Evolutionary conservation across 2,888 invertebrate species (phyloP).

Genomic region (Lydus trimaculatus): DNA sequence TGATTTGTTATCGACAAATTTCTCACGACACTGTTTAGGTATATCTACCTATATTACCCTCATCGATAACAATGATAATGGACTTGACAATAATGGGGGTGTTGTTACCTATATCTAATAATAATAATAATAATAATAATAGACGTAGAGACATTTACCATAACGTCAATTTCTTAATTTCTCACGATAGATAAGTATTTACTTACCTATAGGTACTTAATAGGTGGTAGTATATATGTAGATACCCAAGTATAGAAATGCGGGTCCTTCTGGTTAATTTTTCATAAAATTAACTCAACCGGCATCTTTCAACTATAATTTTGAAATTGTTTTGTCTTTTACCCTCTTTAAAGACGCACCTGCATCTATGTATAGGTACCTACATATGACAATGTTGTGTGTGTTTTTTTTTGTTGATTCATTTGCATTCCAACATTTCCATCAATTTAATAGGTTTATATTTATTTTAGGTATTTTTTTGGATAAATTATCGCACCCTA

Average conservation of each 20-base stretch:
- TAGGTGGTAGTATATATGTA: no score
- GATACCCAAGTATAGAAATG: background rate
- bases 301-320: background rate
- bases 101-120: background rate
- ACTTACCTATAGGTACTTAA: no score
- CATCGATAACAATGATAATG: background rate
- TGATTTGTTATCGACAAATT: slow-evolving; percentile 6
- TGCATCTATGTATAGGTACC: no score
- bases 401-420: background rate
- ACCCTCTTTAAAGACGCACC: background rate
- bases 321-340: no score
- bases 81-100: background rate
- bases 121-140: background rate
- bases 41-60: no score
- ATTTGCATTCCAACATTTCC: background rate
- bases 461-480: background rate
- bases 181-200: no score
- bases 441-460: background rate
- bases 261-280: background rate
- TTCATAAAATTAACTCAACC: no score
- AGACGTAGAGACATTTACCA: background rate
- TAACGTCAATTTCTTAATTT: slow-evolving; percentile 1
- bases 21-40: background rate
- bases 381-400: background rate
- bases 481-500: no score